Evolutionary conservation across 2,888 invertebrate genomes (phyloP).

Genomic region (Cybosia mesomella): DNA sequence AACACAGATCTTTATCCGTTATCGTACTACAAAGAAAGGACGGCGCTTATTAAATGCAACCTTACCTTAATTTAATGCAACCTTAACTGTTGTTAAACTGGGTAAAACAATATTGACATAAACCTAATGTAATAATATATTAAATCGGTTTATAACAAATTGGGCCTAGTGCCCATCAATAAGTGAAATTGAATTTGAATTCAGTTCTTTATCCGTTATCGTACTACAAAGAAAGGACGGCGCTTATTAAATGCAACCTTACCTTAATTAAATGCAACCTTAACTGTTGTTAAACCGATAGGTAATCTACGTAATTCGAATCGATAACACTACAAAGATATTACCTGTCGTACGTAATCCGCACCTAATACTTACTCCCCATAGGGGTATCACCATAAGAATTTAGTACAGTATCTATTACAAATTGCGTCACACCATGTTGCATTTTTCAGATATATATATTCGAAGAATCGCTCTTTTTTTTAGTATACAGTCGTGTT

Average conservation of each 20-base stretch:
- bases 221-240: too few species aligned
- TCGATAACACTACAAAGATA: conserved; percentile 24
- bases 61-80: not conserved
- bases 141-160: too few species aligned
- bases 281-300: not conserved
- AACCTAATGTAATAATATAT: too few species aligned
- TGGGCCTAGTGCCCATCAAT: too few species aligned
- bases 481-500: conserved; percentile 28
- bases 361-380: conserved; percentile 24
- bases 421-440: conserved; percentile 45
- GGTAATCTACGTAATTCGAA: conserved; percentile 5
- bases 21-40: too few species aligned
- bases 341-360: conserved; percentile 6
- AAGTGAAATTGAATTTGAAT: too few species aligned
- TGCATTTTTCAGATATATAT: conserved; percentile 25
- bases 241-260: too few species aligned
- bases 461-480: conserved; percentile 23
- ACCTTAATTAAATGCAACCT: not conserved
- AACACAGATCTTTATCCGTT: too few species aligned
- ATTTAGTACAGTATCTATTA: conserved; percentile 58
- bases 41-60: too few species aligned
- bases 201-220: too few species aligned
- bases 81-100: not conserved
- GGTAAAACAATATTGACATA: too few species aligned
- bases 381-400: conserved; percentile 67